Evolutionary conservation across 2,113 vertebrate species (phyloP), one percentile per base, ranked within the genome.

Genomic region (Zosterops borbonicus): DNA sequence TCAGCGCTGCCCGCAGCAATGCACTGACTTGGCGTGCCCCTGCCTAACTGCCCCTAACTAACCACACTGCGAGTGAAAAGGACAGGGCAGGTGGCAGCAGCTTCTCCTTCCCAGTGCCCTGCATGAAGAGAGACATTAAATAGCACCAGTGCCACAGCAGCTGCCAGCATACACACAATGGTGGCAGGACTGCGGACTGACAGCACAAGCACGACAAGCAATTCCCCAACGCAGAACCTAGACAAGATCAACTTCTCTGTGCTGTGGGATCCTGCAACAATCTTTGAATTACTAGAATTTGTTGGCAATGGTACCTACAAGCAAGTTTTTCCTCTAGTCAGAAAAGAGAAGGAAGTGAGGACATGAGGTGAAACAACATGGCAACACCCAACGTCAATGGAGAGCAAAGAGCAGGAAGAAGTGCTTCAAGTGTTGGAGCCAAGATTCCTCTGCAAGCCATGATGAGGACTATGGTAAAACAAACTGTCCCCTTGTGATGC

Each of bases 101-200:
- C 29, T 64, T 42, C 23, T 42, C 37, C 59, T 78, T n/a, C 14
- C 47, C 6, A 2, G 29, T 2, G 2, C 37, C 47, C 18, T 3
- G 0, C 59, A 22, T 9, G 23, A n/a, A 27, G 47, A 50, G 44
- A 42, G 37, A n/a, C 37, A n/a, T 42, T 17, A 28, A n/a, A 63
- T 8, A 22, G 23, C 46, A 41, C 8, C 46, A 27, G 58, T 2
- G 2, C 58, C 2, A 1, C 18, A 5, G 13, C 2, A 2, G 75
- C 59, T 27, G 28, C 46, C 46, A 33, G 23, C 9, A n/a, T 1
- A 2, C 2, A 14, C 28, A 27, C 35, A 41, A n/a, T 4, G 9
- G 28, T 2, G 0, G 46, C 7, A 2, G n/a, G 16, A 31, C n/a
- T 3, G 12, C 28, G 1, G 3, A 42, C 73, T 6, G 0, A 14